A percentile compares a stretch with the other conserved stretches of the same genome.
Conservation (phyloP, 1,140 invertebrate species). For the Micrasema longulum region DNA sequence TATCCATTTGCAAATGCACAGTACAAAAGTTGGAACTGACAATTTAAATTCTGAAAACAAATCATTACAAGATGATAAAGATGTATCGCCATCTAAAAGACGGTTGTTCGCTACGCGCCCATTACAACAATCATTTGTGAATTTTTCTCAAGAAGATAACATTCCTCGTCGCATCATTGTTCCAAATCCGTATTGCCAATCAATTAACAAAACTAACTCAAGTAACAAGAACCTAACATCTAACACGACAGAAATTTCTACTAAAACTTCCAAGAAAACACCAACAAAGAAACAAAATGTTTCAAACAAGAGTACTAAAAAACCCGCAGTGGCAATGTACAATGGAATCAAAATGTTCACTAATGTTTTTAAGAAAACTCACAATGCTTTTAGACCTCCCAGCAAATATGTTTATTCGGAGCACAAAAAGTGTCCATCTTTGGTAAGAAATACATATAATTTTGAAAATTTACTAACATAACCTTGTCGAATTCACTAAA, state of each 20-base stretch:
- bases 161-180: constrained; percentile 10
- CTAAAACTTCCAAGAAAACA: constrained; percentile 1
- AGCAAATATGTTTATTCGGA: constrained; percentile 35
- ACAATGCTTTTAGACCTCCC: constrained; percentile 20
- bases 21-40: constrained; percentile 1
- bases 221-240: constrained; percentile 5
- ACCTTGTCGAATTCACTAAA: too few species aligned
- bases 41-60: too few species aligned
- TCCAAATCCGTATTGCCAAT: constrained; percentile 23
- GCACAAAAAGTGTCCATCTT: constrained; percentile 33
- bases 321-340: constrained; percentile 1
- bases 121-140: constrained; percentile 32
- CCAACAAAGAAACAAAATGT: constrained; percentile 11
- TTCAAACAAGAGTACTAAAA: constrained; percentile 1
- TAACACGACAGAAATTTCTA: not conserved
- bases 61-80: not conserved
- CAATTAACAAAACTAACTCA: constrained; percentile 10
- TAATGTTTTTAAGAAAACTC: constrained; percentile 28
- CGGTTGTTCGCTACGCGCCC: constrained; percentile 44
- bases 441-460: constrained; percentile 27
- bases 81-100: constrained; percentile 40
- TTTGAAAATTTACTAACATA: too few species aligned
- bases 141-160: constrained; percentile 28
- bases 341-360: constrained; percentile 25
- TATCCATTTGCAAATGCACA: not conserved